Evolutionary conservation across 2,888 invertebrate genomes (phyloP), one percentile per base, ranked within the genome.

Genomic region (Branchipolynoe longqiensis): DNA sequence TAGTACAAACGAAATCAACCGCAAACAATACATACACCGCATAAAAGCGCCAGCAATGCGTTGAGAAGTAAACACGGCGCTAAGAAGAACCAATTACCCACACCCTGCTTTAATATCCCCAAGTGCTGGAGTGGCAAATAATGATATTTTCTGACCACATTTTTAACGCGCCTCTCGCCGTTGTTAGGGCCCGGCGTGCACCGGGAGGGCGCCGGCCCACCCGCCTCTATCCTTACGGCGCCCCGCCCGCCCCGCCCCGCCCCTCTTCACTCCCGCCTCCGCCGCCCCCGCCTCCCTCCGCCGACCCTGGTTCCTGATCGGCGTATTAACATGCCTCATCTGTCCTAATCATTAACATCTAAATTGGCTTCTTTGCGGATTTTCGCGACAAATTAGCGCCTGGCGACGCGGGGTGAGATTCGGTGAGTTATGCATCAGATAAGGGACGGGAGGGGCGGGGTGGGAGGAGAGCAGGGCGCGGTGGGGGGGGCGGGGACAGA

Each of bases 291-390:
- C 25, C 48, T 48, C 48, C 48, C 48, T 8, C 48, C 62, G 3
- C 62, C 25, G 31, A 2, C 40, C 73, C 73, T 8, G 25, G 8
- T 28, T n/a, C 73, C 73, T n/a, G 40, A n/a, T 28, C 22, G 78
- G n/a, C 78, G 54, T 78, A 78, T 41, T 78, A 78, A 40, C 54
- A 54, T 54, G 54, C 54, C 78, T 78, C 78, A 78, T 54, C 33
- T 54, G 31, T 78, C 78, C 78, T 78, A 48, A 78, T 78, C 78
- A 78, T 78, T 78, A 78, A 78, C 78, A 78, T 78, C 78, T 78
- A 78, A 78, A 78, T 78, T 78, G 78, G 78, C 78, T 78, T 78
- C 78, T 78, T 78, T 78, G 78, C 78, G 78, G 78, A 78, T 78
- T 78, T 78, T 78, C 78, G 41, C 78, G 78, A 78, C 78, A 78